phyloP scores from a whole-genome alignment of 2,113 vertebrate genomes.

The Rhombomys opimus region DNA sequence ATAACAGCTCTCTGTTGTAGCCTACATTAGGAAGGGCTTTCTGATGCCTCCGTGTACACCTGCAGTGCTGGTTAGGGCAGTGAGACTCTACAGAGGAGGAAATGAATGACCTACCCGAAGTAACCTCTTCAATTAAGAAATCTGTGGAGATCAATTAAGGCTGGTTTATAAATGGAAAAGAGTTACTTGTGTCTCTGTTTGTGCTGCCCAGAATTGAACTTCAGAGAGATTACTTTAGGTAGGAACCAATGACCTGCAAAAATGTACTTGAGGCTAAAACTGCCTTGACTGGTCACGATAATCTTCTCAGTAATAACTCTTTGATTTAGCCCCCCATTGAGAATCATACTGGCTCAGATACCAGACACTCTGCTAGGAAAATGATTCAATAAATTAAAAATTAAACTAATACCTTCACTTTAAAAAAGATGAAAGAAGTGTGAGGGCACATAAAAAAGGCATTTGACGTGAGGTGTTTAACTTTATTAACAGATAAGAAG shows the following conservation, averaged over 20 bases:
- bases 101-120: constrained; percentile 61
- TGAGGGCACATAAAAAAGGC: neutral
- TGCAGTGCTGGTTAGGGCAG: constrained; percentile 9
- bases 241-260: constrained; percentile 78
- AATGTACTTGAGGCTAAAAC: constrained; percentile 75
- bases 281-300: constrained; percentile 62
- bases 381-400: constrained; percentile 68
- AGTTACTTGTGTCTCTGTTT: constrained; percentile 33
- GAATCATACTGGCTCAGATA: constrained; percentile 29
- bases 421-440: neutral
- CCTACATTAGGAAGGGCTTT: neutral
- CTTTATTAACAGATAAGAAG: constrained; percentile 11
- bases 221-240: constrained; percentile 69
- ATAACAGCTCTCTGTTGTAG: neutral
- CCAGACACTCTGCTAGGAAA: constrained; percentile 38
- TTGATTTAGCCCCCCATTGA: constrained; percentile 71
- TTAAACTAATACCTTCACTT: constrained; percentile 50
- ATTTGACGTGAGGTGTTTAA: neutral
- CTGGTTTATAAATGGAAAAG: constrained; percentile 65
- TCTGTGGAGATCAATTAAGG: constrained; percentile 77
- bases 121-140: constrained; percentile 74
- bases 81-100: neutral
- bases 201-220: constrained; percentile 60
- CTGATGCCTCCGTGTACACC: no score
- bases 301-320: constrained; percentile 67